A percentile compares a stretch with the other conserved stretches of the same genome.
Conservation (phyloP, 2,797 vertebrate species). For the Heteromormyrus szaboi region DNA sequence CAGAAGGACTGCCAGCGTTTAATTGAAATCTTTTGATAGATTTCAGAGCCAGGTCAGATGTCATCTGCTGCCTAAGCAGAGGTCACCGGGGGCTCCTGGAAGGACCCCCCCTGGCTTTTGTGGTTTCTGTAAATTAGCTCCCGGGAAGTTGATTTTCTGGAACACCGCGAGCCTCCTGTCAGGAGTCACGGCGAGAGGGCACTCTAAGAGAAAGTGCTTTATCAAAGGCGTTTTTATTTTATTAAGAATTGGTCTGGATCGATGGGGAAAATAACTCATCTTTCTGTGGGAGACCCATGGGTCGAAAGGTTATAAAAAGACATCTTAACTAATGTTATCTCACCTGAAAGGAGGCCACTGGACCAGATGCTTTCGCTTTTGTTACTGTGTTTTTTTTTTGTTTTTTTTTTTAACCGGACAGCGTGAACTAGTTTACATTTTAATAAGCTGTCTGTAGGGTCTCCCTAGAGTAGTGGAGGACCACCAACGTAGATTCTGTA, state of each 20-base stretch:
- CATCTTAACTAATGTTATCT: constrained; percentile 43
- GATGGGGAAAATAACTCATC: constrained; percentile 59
- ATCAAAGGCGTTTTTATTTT: constrained; percentile 67
- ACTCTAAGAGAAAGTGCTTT: constrained; percentile 56
- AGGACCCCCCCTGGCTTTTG: constrained; percentile 66
- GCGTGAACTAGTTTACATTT: constrained; percentile 23
- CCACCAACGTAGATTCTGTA: constrained; percentile 45
- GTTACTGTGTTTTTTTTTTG: not conserved
- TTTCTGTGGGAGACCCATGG: constrained; percentile 58
- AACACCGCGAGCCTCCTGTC: constrained; percentile 54
- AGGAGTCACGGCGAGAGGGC: constrained; percentile 53
- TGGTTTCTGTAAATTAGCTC: constrained; percentile 66
- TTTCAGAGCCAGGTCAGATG: constrained; percentile 68
- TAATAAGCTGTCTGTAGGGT: constrained; percentile 41
- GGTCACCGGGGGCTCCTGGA: constrained; percentile 64
- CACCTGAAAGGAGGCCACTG: not conserved
- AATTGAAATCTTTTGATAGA: constrained; percentile 83
- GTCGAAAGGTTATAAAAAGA: constrained; percentile 53
- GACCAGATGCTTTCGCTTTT: not conserved
- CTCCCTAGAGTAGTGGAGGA: constrained; percentile 53
- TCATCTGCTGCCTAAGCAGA: constrained; percentile 65
- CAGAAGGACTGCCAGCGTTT: constrained; percentile 60
- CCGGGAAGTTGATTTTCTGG: constrained; percentile 61
- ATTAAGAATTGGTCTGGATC: constrained; percentile 67
- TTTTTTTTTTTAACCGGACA: constrained; percentile 34